Conservation (phyloP, 2,113 vertebrate species). For the Cyprinodon variegatus region DNA sequence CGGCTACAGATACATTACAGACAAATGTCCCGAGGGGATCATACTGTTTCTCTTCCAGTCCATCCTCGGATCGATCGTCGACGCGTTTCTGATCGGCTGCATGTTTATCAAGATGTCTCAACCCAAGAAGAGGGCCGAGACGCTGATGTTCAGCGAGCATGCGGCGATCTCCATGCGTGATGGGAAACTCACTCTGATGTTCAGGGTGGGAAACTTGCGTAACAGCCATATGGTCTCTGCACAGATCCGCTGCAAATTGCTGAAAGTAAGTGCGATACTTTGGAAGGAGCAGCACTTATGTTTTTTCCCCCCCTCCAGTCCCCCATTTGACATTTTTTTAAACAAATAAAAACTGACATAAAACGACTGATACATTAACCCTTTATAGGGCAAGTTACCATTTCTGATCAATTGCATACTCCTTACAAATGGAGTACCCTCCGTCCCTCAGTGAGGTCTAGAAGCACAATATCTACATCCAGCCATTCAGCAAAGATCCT, state of each 20-base stretch:
- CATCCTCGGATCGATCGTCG: conserved; percentile 97
- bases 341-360: no score
- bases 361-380: no score
- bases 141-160: conserved; percentile 97
- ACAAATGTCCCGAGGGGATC: conserved; percentile 98
- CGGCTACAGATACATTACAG: conserved; percentile 97
- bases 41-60: conserved; percentile 99
- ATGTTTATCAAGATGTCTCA: conserved; percentile 99
- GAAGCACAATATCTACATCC: no score
- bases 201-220: conserved; percentile 97
- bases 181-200: conserved; percentile 98
- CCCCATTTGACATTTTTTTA: background rate
- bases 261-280: conserved; percentile 88
- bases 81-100: conserved; percentile 97
- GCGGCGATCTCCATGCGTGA: conserved; percentile 97
- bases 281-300: background rate
- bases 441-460: no score
- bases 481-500: no score
- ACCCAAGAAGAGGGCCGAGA: conserved; percentile 98
- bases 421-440: no score
- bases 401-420: no score
- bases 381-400: no score
- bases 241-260: conserved; percentile 98
- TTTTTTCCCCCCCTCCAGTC: background rate
- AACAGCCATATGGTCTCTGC: conserved; percentile 99